Percentiles rank a stretch among this genome's conserved stretches.
Evolutionary conservation across 2,888 invertebrate genomes (phyloP).

Genomic region (Galeruca laticollis): DNA sequence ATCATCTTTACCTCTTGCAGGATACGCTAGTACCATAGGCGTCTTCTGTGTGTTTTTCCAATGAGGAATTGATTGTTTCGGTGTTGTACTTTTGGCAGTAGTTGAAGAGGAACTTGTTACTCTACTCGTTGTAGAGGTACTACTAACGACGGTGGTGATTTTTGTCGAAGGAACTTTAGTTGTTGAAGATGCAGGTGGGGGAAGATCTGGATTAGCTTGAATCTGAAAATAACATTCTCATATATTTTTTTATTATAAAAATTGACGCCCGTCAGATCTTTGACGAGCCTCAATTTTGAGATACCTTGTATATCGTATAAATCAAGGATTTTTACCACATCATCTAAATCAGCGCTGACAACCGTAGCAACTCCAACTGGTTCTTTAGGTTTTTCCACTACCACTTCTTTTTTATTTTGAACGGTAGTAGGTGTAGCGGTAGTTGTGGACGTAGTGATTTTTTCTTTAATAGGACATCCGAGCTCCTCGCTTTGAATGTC

Average conservation of each 20-base stretch:
- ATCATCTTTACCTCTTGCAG: slow-evolving; percentile 74
- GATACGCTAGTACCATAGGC: slow-evolving; percentile 78
- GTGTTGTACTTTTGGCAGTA: slow-evolving; percentile 55
- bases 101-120: slow-evolving; percentile 60
- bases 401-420: slow-evolving; percentile 25
- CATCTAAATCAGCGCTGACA: slow-evolving; percentile 69
- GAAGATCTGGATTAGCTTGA: slow-evolving; percentile 28
- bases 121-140: slow-evolving; percentile 57
- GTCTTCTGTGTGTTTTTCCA: slow-evolving; percentile 72
- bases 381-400: slow-evolving; percentile 59
- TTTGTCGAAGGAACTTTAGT: slow-evolving; percentile 59
- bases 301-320: not conserved
- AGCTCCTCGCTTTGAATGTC: slow-evolving; percentile 85
- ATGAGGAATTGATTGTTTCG: slow-evolving; percentile 58
- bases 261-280: no score
- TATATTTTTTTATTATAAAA: not conserved
- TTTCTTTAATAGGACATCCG: slow-evolving; percentile 65
- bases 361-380: slow-evolving; percentile 71
- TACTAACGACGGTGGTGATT: slow-evolving; percentile 58
- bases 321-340: slow-evolving; percentile 51
- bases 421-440: slow-evolving; percentile 4
- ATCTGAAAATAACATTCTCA: slow-evolving; percentile 13
- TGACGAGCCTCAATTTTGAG: no score
- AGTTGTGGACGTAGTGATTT: slow-evolving; percentile 30
- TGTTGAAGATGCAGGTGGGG: slow-evolving; percentile 51